Conservation (phyloP, 2,888 invertebrate genomes). For the Camptogramma bilineatum region DNA sequence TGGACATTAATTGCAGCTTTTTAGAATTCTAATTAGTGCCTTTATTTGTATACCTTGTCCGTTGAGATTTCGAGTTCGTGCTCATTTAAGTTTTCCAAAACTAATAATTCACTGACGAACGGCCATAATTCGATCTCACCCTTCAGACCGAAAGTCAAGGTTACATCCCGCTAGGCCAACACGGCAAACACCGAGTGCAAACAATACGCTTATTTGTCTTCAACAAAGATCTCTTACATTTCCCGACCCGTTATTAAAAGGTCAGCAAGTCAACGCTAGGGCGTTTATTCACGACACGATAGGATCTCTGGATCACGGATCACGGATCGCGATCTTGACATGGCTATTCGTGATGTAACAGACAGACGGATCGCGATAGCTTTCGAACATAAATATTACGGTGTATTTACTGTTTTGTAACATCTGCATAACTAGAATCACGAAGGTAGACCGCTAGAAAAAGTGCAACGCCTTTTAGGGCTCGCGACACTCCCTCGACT, state of each 20-base stretch:
- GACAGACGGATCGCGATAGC: slow-evolving; percentile 52
- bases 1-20: too few relatives aligned
- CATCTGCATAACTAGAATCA: slow-evolving; percentile 38
- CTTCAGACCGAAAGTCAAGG: not conserved
- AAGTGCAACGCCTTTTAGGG: slow-evolving; percentile 28
- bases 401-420: slow-evolving; percentile 45
- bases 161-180: not conserved
- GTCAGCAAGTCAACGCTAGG: slow-evolving; percentile 49
- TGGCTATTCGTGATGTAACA: slow-evolving; percentile 70
- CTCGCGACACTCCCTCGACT: slow-evolving; percentile 9
- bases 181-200: not conserved
- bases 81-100: too few relatives aligned
- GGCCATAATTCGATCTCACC: not conserved
- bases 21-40: too few relatives aligned
- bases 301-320: slow-evolving; percentile 40
- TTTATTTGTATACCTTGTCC: too few relatives aligned
- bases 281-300: slow-evolving; percentile 60
- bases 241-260: slow-evolving; percentile 50
- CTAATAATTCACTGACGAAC: not conserved
- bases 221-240: slow-evolving; percentile 41
- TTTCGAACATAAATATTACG: slow-evolving; percentile 50
- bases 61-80: too few relatives aligned
- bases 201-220: slow-evolving; percentile 24
- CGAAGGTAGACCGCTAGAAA: slow-evolving; percentile 17
- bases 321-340: slow-evolving; percentile 70